phyloP scores from a whole-genome alignment of 2,113 vertebrate genomes.

The Gnathonemus longibarbis region DNA sequence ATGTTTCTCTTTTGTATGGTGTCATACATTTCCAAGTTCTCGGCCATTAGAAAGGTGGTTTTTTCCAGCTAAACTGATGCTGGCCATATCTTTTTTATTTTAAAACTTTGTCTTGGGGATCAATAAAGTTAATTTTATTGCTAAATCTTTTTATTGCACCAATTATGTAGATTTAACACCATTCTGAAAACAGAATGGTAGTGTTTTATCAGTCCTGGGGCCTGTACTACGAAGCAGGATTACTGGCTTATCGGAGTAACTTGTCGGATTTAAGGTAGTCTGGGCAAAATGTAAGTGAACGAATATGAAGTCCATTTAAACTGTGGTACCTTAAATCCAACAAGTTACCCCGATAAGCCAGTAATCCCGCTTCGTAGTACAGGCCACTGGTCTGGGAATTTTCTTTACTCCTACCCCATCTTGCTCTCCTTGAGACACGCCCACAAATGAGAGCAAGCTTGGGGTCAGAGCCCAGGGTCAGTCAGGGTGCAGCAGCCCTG shows the following conservation, averaged over 20 bases:
- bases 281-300: too few relatives aligned
- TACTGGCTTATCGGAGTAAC: too few relatives aligned
- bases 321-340: too few relatives aligned
- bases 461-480: not conserved
- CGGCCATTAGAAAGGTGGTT: not conserved
- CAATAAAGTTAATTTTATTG: not conserved
- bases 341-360: too few relatives aligned
- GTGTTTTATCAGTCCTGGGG: not conserved
- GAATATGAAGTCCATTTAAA: too few relatives aligned
- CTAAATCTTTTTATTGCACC: not conserved
- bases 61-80: not conserved
- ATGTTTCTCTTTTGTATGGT: not conserved
- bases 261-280: too few relatives aligned
- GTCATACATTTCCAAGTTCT: not conserved
- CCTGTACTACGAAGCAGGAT: too few relatives aligned
- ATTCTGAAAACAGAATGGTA: not conserved
- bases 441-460: not conserved
- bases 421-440: not conserved
- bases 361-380: too few relatives aligned
- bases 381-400: not conserved
- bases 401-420: not conserved
- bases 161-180: not conserved
- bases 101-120: not conserved
- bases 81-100: not conserved
- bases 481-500: too few relatives aligned